A percentile compares a stretch with the other conserved stretches of the same genome.
phyloP scores from a whole-genome alignment of 2,113 vertebrate species.

The Pangasianodon gigas region DNA sequence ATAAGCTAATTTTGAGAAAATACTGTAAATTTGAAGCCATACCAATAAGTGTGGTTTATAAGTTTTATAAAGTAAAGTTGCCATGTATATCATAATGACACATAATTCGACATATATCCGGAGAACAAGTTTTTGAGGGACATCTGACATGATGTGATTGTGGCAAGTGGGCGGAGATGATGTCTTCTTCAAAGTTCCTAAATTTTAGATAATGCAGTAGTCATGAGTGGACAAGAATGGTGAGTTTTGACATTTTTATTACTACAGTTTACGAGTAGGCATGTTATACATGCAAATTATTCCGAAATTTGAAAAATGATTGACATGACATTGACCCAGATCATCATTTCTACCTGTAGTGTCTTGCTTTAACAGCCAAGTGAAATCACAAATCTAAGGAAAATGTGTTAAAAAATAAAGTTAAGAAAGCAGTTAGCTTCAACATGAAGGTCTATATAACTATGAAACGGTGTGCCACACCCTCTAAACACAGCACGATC shows the following conservation, averaged over 20 bases:
- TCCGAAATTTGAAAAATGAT: neutral
- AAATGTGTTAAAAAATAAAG: neutral
- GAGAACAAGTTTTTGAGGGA: too few species aligned
- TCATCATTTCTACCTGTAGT: neutral
- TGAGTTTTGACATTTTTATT: neutral
- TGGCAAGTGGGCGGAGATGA: neutral
- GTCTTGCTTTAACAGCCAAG: neutral
- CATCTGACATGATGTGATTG: neutral
- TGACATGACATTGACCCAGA: neutral
- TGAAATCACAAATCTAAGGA: neutral
- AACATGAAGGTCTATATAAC: neutral
- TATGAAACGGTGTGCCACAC: neutral
- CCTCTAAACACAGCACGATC: neutral
- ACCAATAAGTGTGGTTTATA: neutral
- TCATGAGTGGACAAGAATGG: neutral
- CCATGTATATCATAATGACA: neutral
- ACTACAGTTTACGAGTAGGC: neutral
- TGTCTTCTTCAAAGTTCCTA: neutral
- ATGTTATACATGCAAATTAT: too few species aligned
- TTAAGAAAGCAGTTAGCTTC: neutral
- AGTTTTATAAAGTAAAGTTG: neutral
- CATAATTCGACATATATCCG: neutral
- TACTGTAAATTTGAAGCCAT: neutral
- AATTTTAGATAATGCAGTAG: too few species aligned
- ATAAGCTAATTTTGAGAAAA: neutral